Conservation (phyloP, 1,140 invertebrate species). For the Micrasema longulum region DNA sequence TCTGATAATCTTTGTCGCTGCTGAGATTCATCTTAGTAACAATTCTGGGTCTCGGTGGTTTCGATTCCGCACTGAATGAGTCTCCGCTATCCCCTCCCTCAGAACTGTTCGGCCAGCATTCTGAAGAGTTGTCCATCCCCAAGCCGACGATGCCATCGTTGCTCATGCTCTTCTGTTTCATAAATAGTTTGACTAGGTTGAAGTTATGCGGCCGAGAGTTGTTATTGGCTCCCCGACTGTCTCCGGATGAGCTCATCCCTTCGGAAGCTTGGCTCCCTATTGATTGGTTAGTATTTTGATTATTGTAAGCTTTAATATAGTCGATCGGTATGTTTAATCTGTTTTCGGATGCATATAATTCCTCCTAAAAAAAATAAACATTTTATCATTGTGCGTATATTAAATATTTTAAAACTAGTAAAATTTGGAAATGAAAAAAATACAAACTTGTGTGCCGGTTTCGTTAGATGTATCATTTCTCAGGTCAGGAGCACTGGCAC, state of each 20-base stretch:
- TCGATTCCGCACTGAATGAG: constrained; percentile 51
- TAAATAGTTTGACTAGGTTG: constrained; percentile 88
- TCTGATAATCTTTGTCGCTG: constrained; percentile 50
- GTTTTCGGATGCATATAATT: constrained; percentile 67
- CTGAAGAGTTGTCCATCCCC: constrained; percentile 74
- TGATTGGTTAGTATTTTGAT: constrained; percentile 60
- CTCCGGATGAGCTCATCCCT: constrained; percentile 68
- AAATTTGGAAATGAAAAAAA: background rate
- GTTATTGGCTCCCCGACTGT: constrained; percentile 60
- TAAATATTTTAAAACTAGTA: background rate
- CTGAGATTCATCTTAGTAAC: constrained; percentile 45
- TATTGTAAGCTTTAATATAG: constrained; percentile 75
- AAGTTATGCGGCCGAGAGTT: constrained; percentile 70
- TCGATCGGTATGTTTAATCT: constrained; percentile 64
- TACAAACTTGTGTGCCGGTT: constrained; percentile 18
- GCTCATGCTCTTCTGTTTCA: constrained; percentile 88
- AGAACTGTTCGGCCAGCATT: constrained; percentile 71
- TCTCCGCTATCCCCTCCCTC: constrained; percentile 62
- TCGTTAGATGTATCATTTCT: constrained; percentile 14
- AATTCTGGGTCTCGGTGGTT: constrained; percentile 31
- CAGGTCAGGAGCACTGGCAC: constrained; percentile 82
- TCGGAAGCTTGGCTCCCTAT: constrained; percentile 70
- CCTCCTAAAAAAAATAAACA: constrained; percentile 63
- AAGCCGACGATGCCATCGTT: constrained; percentile 75
- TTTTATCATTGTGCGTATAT: too few relatives aligned